Evolutionary conservation across 2,113 vertebrate species (phyloP).

Genomic region (Cardinalis cardinalis): DNA sequence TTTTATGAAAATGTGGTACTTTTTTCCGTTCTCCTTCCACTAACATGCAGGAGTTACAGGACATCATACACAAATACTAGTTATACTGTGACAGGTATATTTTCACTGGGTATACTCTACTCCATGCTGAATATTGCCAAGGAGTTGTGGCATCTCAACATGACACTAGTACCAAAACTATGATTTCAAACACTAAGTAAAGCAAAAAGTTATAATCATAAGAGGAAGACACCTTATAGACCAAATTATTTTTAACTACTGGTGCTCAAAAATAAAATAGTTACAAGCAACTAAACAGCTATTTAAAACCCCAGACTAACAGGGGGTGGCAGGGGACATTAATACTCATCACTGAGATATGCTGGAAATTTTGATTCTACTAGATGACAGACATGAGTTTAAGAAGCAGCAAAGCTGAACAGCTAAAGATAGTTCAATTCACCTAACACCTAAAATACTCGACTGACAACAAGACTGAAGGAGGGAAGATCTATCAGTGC

Average conservation of each 20-base stretch:
- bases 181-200: background rate
- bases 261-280: background rate
- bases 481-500: background rate
- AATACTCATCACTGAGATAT: background rate
- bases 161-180: fast-evolving
- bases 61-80: background rate
- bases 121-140: background rate
- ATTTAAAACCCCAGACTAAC: background rate
- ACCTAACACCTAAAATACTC: background rate
- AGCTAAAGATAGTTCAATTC: background rate
- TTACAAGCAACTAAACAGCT: background rate
- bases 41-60: background rate
- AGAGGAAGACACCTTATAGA: background rate
- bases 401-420: background rate
- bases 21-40: slow-evolving; percentile 2
- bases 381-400: background rate
- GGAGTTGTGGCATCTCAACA: background rate
- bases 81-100: background rate
- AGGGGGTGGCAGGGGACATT: background rate
- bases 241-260: background rate
- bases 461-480: background rate
- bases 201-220: background rate
- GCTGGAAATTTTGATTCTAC: background rate
- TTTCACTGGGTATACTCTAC: background rate
- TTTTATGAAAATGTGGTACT: background rate